Evolutionary conservation across 2,113 vertebrate species (phyloP), one percentile per base, ranked within the genome.

Genomic region (Tapirus terrestris): DNA sequence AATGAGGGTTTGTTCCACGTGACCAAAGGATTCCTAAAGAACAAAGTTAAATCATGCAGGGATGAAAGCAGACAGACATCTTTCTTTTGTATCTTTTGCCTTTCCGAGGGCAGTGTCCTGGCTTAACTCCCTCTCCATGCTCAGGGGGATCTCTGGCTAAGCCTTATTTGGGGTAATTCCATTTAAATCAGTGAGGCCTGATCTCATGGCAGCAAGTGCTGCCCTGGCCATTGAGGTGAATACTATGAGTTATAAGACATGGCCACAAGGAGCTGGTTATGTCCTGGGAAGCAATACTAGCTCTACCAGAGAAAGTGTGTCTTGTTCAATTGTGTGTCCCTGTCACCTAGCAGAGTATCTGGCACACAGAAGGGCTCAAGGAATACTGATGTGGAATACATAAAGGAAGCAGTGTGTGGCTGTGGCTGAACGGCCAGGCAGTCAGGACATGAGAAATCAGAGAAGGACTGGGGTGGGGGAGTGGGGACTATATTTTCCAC

Each of bases 1-100:
- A 96, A 76, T 81, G 63, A 92, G 21, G 17, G 36, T 58, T 95
- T 96, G 43, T 90, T 82, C 27, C 58, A 51, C 1, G 13, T 77
- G 73, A 43, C 39, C 21, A 56, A 77, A 94, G 60, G 58, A 29
- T 73, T 63, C 61, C 48, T 76, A 70, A 92, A 79, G 80, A 68
- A 29, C 31, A 67, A 72, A 82, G 76, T 92, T 58, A 25, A 88
- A 68, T 58, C n/a, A 36, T 16, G 12, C 13, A 27, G n/a, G 14
- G 18, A 10, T 56, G 31, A 89, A 70, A 94, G 56, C 61, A 79
- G 61, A 76, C 3, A 39, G 48, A 65, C 13, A 0, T 45, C 13
- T 68, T 67, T 85, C 21, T n/a, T n/a, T 9, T 4, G 5, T 13
- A n/a, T 61, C 29, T 60, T 79, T 67, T 45, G 63, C n/a, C 65